A percentile compares a stretch with the other conserved stretches of the same genome.
Conservation (phyloP, 2,113 vertebrate genomes). For the Elachura formosa region DNA sequence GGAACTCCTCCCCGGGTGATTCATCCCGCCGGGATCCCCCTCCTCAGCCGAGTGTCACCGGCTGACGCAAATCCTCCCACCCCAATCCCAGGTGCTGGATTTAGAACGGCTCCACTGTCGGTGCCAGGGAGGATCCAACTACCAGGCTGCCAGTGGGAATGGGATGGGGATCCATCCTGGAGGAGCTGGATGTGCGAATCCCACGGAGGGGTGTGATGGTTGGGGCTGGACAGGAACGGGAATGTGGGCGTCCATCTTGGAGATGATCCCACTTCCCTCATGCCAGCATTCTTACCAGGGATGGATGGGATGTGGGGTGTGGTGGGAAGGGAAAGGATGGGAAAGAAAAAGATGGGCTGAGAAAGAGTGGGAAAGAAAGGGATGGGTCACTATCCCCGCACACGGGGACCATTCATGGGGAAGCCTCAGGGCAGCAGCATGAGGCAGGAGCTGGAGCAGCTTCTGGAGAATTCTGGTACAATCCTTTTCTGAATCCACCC, state of each 20-base stretch:
- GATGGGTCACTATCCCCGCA: not conserved
- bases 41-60: not conserved
- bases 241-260: accelerated
- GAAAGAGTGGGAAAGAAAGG: not conserved
- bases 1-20: not conserved
- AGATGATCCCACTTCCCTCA: not conserved
- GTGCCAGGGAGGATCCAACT: not conserved
- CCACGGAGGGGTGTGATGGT: not conserved
- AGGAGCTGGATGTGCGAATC: not conserved
- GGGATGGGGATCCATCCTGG: not conserved
- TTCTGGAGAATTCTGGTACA: not conserved
- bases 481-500: not conserved
- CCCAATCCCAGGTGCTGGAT: not conserved
- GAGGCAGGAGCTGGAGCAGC: not conserved
- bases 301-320: not conserved
- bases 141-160: not conserved
- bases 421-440: accelerated
- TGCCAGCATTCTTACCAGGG: accelerated
- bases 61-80: conserved; percentile 61
- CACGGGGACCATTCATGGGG: not conserved
- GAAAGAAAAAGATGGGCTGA: not conserved
- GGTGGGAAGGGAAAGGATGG: not conserved
- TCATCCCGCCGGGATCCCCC: conserved; percentile 37
- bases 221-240: accelerated
- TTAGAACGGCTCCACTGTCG: not conserved